These are phyloP conservation scores for Pituophis catenifer DNA, from an alignment of 2,113 vertebrate genomes.

Conservation along the genomic window DNA sequence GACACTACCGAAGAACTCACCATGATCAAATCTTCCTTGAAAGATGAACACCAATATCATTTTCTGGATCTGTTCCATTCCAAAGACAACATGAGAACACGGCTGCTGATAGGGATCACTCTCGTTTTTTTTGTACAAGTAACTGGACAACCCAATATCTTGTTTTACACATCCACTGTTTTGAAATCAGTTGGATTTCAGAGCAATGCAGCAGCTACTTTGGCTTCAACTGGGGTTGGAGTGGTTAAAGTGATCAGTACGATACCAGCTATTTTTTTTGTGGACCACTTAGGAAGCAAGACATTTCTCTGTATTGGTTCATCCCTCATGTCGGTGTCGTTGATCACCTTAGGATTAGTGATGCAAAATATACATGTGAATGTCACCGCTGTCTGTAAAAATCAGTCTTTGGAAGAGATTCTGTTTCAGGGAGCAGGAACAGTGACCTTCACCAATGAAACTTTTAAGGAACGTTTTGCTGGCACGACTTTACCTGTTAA, in stretches of 20 bases:
- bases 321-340: constrained; percentile 81
- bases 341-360: constrained; percentile 80
- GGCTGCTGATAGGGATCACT: constrained; percentile 81
- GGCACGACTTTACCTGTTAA: constrained; percentile 35
- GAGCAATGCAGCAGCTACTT: constrained; percentile 86
- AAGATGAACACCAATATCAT: constrained; percentile 83
- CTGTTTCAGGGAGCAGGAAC: constrained; percentile 52
- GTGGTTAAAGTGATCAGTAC: constrained; percentile 89
- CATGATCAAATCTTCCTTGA: constrained; percentile 82
- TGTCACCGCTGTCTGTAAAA: constrained; percentile 82
- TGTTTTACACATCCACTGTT: constrained; percentile 92
- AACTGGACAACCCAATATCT: constrained; percentile 92
- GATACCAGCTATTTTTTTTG: constrained; percentile 84
- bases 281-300: constrained; percentile 89
- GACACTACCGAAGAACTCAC: constrained; percentile 79
- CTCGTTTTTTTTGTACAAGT: constrained; percentile 91
- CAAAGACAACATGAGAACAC: constrained; percentile 86
- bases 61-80: constrained; percentile 84
- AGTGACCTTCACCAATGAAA: constrained; percentile 57
- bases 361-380: constrained; percentile 82
- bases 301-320: constrained; percentile 87
- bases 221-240: constrained; percentile 91
- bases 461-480: constrained; percentile 54
- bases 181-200: constrained; percentile 91
- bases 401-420: constrained; percentile 60